Base-by-base conservation (phyloP, 2,113 vertebrate species). In the Pterocles gutturalis region DNA sequence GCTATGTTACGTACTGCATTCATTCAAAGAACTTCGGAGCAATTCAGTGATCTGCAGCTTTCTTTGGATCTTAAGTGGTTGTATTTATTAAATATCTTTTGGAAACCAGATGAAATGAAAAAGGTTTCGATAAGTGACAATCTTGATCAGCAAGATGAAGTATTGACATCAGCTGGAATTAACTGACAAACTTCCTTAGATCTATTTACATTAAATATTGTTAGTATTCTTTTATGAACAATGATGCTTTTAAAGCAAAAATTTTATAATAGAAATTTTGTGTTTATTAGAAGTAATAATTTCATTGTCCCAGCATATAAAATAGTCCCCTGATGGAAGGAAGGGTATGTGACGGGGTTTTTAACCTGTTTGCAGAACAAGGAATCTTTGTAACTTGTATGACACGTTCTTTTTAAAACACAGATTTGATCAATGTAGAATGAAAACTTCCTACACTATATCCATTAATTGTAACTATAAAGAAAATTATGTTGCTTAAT, bases 21-120 rank as follows among this genome's bases (percentile, higher is more conserved):
- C 51, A 53, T 69, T 34, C 29, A 46, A 94, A 46, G 18, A 70
- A n/a, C 46, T 92, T 83, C 7, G 5, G 81, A 57, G 17, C 46
- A 96, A 92, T 36, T 90, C 80, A 89, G 31, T 96, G n/a, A 67
- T 95, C 67, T 89, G 16, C 82, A 82, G 31, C n/a, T 73, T 92
- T 96, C 78, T 67, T 95, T 84, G 88, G 10, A 17, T 73, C 24
- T 91, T 90, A 82, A 90, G 26, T 90, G 69, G 12, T n/a, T 61
- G 10, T 36, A 11, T 81, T 83, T 92, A 14, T 93, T 92, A 84
- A 51, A 65, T 89, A 84, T 75, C 26, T 82, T 53, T 61, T 77
- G 78, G 64, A 89, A 94, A 88, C 25, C n/a, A 72, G 48, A 55
- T 96, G 48, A 95, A 95, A 88, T 13, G 5, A n/a, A 58, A 80